A percentile compares a stretch with the other conserved stretches of the same genome.
Evolutionary conservation across 2,888 invertebrate genomes (phyloP).

Genomic region (Drosophila cognata): DNA sequence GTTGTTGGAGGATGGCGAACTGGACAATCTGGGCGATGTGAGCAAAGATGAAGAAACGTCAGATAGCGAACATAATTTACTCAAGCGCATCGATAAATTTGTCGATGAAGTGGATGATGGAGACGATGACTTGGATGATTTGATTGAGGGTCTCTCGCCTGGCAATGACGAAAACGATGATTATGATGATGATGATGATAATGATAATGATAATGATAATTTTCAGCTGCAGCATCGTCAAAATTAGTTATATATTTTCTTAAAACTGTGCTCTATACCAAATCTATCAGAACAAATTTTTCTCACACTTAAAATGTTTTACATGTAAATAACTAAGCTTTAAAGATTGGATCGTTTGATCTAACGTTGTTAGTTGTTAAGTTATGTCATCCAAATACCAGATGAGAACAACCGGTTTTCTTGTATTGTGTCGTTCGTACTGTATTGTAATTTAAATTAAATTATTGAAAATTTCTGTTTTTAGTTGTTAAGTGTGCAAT

Average conservation of each 20-base stretch:
- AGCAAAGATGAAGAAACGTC: constrained; percentile 35
- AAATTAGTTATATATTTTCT: constrained; percentile 53
- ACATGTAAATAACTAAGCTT: constrained; percentile 72
- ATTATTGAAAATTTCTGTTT: constrained; percentile 57
- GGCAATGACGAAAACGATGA: constrained; percentile 37
- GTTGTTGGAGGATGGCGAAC: constrained; percentile 30
- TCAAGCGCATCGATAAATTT: constrained; percentile 78
- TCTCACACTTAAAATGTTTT: constrained; percentile 52
- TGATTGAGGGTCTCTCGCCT: constrained; percentile 60
- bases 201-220: constrained; percentile 32
- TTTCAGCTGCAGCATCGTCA: constrained; percentile 34
- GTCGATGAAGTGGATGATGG: constrained; percentile 73
- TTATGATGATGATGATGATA: constrained; percentile 35
- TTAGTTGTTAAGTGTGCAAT: constrained; percentile 66
- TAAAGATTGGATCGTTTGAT: constrained; percentile 39
- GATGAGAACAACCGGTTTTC: constrained; percentile 19
- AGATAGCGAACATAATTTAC: constrained; percentile 65
- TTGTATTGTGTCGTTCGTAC: constrained; percentile 51
- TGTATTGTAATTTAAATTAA: constrained; percentile 62
- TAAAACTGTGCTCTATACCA: constrained; percentile 83
- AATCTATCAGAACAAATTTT: constrained; percentile 77
- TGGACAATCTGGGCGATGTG: constrained; percentile 32
- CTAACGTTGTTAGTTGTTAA: constrained; percentile 52
- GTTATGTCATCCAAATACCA: constrained; percentile 20
- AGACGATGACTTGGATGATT: constrained; percentile 67